Conservation (phyloP, 2,888 invertebrate genomes). For the Phyllotreta cruciferae region DNA sequence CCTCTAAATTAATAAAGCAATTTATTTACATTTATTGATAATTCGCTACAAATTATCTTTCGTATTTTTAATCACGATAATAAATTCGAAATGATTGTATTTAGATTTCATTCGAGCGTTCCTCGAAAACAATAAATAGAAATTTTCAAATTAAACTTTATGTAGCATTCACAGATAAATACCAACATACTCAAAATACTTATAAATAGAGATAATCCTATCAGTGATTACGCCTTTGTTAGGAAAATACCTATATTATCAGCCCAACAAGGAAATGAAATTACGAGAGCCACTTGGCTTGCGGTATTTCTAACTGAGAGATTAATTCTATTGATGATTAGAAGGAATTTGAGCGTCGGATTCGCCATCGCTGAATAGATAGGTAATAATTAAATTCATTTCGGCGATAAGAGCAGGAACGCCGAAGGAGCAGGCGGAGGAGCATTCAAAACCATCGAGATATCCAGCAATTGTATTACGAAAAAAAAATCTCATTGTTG, state of each 20-base stretch:
- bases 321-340: slow-evolving; percentile 32
- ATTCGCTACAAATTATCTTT: too few relatives aligned
- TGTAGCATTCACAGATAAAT: not conserved
- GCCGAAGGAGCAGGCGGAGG: too few relatives aligned
- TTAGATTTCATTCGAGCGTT: too few relatives aligned
- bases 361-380: slow-evolving; percentile 30
- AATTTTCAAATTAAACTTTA: not conserved
- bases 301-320: slow-evolving; percentile 28
- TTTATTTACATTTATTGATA: too few relatives aligned
- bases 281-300: slow-evolving; percentile 25
- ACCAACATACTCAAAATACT: not conserved
- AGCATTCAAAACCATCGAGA: too few relatives aligned
- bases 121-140: too few relatives aligned
- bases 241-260: slow-evolving; percentile 13
- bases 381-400: slow-evolving; percentile 35
- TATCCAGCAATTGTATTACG: too few relatives aligned
- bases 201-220: slow-evolving; percentile 13
- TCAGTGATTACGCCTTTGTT: slow-evolving; percentile 19
- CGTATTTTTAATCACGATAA: too few relatives aligned
- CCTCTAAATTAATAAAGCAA: too few relatives aligned
- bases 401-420: slow-evolving; percentile 13
- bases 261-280: slow-evolving; percentile 21
- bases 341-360: slow-evolving; percentile 32
- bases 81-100: too few relatives aligned
- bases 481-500: too few relatives aligned